Percentiles rank a stretch among this genome's conserved stretches.
These are phyloP conservation scores for Glyphotaelius pellucidus DNA, from an alignment of 2,888 invertebrate species.

Conservation along the genomic window DNA sequence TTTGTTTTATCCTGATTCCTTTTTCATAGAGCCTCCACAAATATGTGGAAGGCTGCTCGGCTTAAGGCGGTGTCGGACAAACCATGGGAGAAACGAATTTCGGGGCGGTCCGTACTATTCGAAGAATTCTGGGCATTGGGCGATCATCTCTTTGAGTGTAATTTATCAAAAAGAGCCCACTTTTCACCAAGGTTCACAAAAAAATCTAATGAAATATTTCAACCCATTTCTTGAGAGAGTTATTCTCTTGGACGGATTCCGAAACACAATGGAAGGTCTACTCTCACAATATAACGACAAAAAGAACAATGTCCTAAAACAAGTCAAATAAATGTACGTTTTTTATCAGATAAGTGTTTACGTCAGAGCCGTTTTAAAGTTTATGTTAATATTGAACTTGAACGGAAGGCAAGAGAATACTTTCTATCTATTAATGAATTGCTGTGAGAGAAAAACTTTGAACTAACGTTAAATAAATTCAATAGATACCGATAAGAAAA, in stretches of 20 bases:
- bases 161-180: not conserved
- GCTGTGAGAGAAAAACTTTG: too few relatives aligned
- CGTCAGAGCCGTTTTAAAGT: too few relatives aligned
- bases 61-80: not conserved
- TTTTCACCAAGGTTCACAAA: not conserved
- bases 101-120: not conserved
- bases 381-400: too few relatives aligned
- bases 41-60: constrained; percentile 58
- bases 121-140: not conserved
- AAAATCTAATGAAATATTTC: not conserved
- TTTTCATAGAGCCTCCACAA: constrained; percentile 63
- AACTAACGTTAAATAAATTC: too few relatives aligned
- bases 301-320: not conserved
- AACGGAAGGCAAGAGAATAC: too few relatives aligned
- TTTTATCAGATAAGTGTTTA: too few relatives aligned
- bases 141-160: not conserved
- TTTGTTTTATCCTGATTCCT: constrained; percentile 63
- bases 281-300: not conserved
- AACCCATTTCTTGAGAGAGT: not conserved
- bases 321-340: too few relatives aligned
- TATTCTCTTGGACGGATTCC: not conserved
- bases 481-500: too few relatives aligned
- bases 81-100: not conserved
- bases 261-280: not conserved
- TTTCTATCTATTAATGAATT: too few relatives aligned